Base-by-base conservation (phyloP, 92 coral and sea anemone genomes). In the Anthopleura xanthogrammica region DNA sequence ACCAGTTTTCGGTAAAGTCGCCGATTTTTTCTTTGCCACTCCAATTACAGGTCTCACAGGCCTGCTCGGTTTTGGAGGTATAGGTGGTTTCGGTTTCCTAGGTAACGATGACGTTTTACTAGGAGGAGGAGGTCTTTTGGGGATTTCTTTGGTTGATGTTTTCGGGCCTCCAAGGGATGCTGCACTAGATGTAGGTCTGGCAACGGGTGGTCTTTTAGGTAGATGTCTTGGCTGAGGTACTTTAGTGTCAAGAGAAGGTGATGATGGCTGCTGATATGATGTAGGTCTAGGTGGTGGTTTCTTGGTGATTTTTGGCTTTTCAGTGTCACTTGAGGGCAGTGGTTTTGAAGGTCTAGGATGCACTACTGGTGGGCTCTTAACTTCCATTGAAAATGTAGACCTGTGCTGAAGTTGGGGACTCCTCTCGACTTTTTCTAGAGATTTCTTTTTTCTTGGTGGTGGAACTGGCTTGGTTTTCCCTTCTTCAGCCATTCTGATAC, bases 21-120 rank as follows among this genome's bases (percentile, higher is more conserved):
- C 83, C 1, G 83, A 79, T 42, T 85, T 78, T 79, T 56, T 72
- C 36, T 50, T 60, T 24, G 12, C 40, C 5, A 17, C 36, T 19
- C 29, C 83, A 14, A 17, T 40, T 7, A 5, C 62, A 23, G 82
- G 74, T 77, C 36, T 77, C 7, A 19, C 82, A 14, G 77, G 55
- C 57, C 77, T 83, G 77, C 80, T 90, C 5, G 93, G 93, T 82
- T 90, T 90, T 29, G 93, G 93, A 23, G 93, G 93, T 36, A 90
- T 81, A 12, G 93, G 93, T n/a, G 93, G 93, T 79, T 77, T 84
- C 22, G 72, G 72, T 78, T 90, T 90, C 68, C 90, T 84, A 55
- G 87, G 13, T 82, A 84, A 65, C 52, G 91, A 73, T 82, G 90
- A 55, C 75, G 87, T 87, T 77, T 88, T 72, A 80, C 16, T 17